Base-by-base conservation (phyloP, 2,888 invertebrate species). In the Cancer borealis region DNA sequence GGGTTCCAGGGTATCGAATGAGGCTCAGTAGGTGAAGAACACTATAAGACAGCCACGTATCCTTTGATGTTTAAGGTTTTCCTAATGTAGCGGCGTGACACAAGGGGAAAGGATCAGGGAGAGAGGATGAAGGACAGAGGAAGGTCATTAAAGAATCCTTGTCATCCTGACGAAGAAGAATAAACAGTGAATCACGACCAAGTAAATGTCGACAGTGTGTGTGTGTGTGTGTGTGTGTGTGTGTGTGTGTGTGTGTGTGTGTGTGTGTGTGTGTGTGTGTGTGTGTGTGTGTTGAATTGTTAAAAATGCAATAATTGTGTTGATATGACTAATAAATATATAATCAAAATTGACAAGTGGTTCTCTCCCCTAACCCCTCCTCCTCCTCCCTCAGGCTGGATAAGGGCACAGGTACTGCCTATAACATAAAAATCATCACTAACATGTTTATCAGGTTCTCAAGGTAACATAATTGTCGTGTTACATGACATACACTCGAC, bases 391-490 rank as follows among this genome's bases (percentile, higher is more conserved):
- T 79, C 79, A 5, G 54, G 10, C 90, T 47, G 14, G 26, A 54
- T 47, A 90, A 26, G 17, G 26, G 49, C 90, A 90, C n/a, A 10
- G 26, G 49, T 60, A 90, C n/a, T 90, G 60, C 54, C n/a, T 30
- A 90, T 30, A 90, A 30, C 17, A 90, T 90, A 90, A 26, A 90
- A 54, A 90, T 90, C 30, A 30, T 26, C 45, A 30, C 12, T 26
- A 30, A 90, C 90, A 39, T 60, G 90, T 90, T 90, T 90, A 90
- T 90, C 73, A 91, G 54, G 73, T 46, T 88, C 88, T 88, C 46
- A 88, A 47, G 88, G 88, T 30, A 46, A 88, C 88, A 47, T 88
- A 88, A 46, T 46, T 88, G 88, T 21, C 46, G 46, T 88, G 47
- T 45, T 47, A 14, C 21, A 17, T 88, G 12, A 46, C 46, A 14